Evolutionary conservation across 2,888 invertebrate genomes (phyloP).

Genomic region (Lysandra coridon): DNA sequence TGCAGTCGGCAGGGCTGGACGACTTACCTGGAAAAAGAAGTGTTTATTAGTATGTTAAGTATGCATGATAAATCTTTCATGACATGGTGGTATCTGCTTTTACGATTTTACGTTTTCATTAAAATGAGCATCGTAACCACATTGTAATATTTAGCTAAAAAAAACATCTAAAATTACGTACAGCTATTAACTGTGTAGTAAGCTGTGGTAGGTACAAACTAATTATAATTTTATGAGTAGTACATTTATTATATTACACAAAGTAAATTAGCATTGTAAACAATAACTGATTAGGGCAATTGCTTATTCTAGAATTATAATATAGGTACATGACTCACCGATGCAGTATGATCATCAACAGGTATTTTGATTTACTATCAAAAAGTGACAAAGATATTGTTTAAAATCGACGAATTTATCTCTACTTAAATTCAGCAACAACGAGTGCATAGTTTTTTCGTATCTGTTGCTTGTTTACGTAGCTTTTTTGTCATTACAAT

Average conservation of each 20-base stretch:
- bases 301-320: constrained; percentile 17
- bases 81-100: too few relatives aligned
- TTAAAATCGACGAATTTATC: not conserved
- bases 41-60: constrained; percentile 11
- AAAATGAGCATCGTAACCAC: too few relatives aligned
- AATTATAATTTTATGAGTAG: constrained; percentile 5
- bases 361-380: not conserved
- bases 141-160: too few relatives aligned
- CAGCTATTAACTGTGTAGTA: too few relatives aligned
- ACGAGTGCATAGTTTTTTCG: too few relatives aligned
- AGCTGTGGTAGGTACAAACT: not conserved
- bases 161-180: too few relatives aligned
- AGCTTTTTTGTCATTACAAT: too few relatives aligned
- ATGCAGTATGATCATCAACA: not conserved
- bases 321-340: not conserved
- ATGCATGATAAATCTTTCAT: not conserved
- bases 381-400: too few relatives aligned
- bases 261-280: not conserved
- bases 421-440: too few relatives aligned
- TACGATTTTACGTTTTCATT: too few relatives aligned
- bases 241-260: not conserved
- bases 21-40: constrained; percentile 24
- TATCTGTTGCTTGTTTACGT: too few relatives aligned
- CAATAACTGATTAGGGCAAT: not conserved
- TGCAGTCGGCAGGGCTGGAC: constrained; percentile 2